Base-by-base conservation (phyloP, 2,888 invertebrate species). In the Caenorhabditis plicata region DNA sequence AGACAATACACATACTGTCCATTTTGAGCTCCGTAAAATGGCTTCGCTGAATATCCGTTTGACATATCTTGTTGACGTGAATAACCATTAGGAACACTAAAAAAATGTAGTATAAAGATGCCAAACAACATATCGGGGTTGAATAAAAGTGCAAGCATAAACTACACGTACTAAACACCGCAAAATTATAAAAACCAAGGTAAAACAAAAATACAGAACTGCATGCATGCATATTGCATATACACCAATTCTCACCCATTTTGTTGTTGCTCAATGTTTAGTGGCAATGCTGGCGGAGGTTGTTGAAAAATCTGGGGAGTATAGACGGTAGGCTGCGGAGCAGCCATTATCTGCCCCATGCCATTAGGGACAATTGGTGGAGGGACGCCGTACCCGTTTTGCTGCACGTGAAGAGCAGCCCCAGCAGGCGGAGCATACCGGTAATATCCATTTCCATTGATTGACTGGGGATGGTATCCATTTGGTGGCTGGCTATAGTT, bases 211-310 rank as follows among this genome's bases (percentile, higher is more conserved):
- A n/a, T n/a, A n/a, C n/a, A n/a, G n/a, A n/a, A n/a, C n/a, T n/a
- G n/a, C n/a, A n/a, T n/a, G n/a, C n/a, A n/a, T n/a, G n/a, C n/a
- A n/a, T n/a, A n/a, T n/a, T n/a, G n/a, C n/a, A n/a, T 47, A 53
- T 53, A 50, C 47, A 51, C 51, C 46, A 41, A 38, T 36, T 58
- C 58, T 58, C 58, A 58, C 58, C 58, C 58, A 58, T 58, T 58
- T 19, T 44, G 44, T 22, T 52, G 5, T 11, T 20, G 4, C 22
- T 7, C 13, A 13, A 49, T 40, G 46, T 50, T 44, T 11, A 20
- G 36, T 11, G 45, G 50, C 11, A 41, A 41, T 23, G 35, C 39
- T 4, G 27, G 36, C n/a, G 17, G 57, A 22, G 29, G 27, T 39
- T 32, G 51, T 27, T 22, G 51, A 44, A 42, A 57, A 32, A n/a